A percentile compares a stretch with the other conserved stretches of the same genome.
phyloP scores from a whole-genome alignment of 2,797 vertebrate species.

The Gymnodraco acuticeps region DNA sequence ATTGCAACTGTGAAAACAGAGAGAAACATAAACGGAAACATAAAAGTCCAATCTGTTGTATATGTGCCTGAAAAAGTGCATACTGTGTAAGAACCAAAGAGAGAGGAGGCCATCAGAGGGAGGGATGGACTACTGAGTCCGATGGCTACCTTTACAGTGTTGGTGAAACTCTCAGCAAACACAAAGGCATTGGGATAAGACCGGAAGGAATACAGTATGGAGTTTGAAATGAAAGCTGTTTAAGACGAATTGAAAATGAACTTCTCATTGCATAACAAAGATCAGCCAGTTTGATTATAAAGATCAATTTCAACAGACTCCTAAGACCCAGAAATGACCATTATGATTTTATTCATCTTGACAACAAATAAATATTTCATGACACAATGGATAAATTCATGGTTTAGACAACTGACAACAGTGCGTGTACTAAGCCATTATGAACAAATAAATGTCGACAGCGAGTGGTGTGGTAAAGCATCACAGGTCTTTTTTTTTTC shows the following conservation, averaged over 20 bases:
- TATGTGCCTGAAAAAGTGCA: slow-evolving; percentile 84
- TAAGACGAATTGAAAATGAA: slow-evolving; percentile 40
- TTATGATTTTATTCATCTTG: slow-evolving; percentile 68
- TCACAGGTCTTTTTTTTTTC: slow-evolving; percentile 68
- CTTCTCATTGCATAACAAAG: slow-evolving; percentile 35
- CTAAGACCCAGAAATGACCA: slow-evolving; percentile 61
- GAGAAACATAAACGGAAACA: slow-evolving; percentile 71
- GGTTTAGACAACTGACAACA: slow-evolving; percentile 78
- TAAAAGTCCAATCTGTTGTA: slow-evolving; percentile 76
- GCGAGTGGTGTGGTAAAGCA: slow-evolving; percentile 81
- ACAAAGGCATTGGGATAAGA: slow-evolving; percentile 62
- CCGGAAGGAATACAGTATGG: slow-evolving; percentile 54
- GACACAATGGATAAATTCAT: slow-evolving; percentile 70
- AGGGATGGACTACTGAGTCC: slow-evolving; percentile 46
- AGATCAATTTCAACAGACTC: slow-evolving; percentile 56
- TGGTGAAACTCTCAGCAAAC: slow-evolving; percentile 68
- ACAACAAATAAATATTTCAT: slow-evolving; percentile 79
- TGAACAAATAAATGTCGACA: slow-evolving; percentile 80
- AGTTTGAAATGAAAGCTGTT: slow-evolving; percentile 45
- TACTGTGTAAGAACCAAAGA: slow-evolving; percentile 75
- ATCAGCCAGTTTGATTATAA: slow-evolving; percentile 51
- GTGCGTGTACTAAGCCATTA: slow-evolving; percentile 80
- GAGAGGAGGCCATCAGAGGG: slow-evolving; percentile 64
- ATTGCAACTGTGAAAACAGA: slow-evolving; percentile 80
- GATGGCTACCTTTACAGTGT: slow-evolving; percentile 78